Percentiles rank a stretch among this genome's conserved stretches.
Evolutionary conservation across 2,888 invertebrate species (phyloP).

Genomic region (Pseudococcus viburni): DNA sequence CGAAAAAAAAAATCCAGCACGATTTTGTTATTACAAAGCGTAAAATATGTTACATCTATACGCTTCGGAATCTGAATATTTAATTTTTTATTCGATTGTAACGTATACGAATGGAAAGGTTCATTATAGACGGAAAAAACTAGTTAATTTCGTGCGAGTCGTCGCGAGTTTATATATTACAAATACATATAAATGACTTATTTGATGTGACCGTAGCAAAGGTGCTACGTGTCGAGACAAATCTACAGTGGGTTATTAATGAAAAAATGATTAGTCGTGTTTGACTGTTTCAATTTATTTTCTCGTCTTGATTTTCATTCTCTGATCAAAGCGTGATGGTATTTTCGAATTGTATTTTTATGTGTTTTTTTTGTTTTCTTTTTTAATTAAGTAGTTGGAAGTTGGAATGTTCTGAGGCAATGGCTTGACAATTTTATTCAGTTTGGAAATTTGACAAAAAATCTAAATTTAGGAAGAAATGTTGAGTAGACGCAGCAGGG

Average conservation of each 20-base stretch:
- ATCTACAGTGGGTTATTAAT: background rate
- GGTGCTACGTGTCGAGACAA: conserved; percentile 8
- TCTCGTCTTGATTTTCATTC: background rate
- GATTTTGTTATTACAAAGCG: background rate
- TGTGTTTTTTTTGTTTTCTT: background rate
- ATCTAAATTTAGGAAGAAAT: no score
- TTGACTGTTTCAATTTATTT: conserved; percentile 27
- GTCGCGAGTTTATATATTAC: background rate
- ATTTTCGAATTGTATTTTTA: background rate
- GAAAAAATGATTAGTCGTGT: background rate
- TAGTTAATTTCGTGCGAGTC: background rate
- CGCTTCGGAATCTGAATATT: conserved; percentile 22
- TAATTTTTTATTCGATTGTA: conserved; percentile 9
- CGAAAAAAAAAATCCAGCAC: background rate
- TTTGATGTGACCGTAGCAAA: conserved; percentile 27
- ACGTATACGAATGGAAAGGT: background rate
- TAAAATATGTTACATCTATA: conserved; percentile 5
- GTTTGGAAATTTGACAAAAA: no score
- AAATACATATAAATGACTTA: background rate
- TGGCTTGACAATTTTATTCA: no score
- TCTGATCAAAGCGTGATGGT: background rate
- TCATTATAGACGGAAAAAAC: background rate
- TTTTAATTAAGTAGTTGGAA: background rate
- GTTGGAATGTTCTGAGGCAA: no score
- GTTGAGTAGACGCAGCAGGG: no score